These are phyloP conservation scores for Galerucella calmariensis DNA, from an alignment of 2,888 invertebrate genomes.

Conservation along the genomic window DNA sequence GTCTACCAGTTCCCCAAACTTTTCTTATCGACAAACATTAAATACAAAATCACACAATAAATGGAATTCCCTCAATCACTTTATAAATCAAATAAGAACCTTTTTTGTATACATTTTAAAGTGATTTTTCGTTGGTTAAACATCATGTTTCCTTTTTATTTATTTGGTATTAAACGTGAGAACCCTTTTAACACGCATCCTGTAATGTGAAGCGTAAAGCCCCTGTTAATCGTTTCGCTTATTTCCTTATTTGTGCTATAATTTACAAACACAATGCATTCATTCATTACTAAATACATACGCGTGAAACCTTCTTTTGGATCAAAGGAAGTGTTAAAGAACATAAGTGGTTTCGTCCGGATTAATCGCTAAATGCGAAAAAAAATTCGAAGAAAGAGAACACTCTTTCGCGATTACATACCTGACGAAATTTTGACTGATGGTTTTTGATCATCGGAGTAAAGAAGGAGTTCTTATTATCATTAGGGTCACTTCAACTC, in stretches of 20 bases:
- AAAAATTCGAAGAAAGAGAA: neutral
- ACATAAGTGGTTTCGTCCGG: conserved; percentile 2
- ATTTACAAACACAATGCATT: conserved; percentile 29
- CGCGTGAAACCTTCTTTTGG: conserved; percentile 7
- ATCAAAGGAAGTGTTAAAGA: conserved; percentile 18
- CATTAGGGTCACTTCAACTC: too few species aligned
- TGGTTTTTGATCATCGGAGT: too few species aligned
- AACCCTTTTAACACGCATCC: conserved; percentile 32
- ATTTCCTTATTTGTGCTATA: conserved; percentile 32
- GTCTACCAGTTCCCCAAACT: too few species aligned
- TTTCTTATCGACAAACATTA: too few species aligned
- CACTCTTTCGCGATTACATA: neutral
- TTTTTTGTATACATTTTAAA: neutral
- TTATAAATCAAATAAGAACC: too few species aligned
- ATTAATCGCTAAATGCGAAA: neutral
- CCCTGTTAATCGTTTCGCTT: conserved; percentile 17
- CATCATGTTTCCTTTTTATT: conserved; percentile 22
- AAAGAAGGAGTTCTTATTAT: too few species aligned
- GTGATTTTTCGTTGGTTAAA: neutral
- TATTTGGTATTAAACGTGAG: conserved; percentile 21
- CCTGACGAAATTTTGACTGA: too few species aligned
- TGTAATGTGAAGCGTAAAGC: conserved; percentile 27
- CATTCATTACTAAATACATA: conserved; percentile 23
- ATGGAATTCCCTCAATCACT: too few species aligned
- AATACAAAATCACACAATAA: too few species aligned